phyloP scores from a whole-genome alignment of 92 coral and sea anemone species.

The Micromussa lordhowensis region DNA sequence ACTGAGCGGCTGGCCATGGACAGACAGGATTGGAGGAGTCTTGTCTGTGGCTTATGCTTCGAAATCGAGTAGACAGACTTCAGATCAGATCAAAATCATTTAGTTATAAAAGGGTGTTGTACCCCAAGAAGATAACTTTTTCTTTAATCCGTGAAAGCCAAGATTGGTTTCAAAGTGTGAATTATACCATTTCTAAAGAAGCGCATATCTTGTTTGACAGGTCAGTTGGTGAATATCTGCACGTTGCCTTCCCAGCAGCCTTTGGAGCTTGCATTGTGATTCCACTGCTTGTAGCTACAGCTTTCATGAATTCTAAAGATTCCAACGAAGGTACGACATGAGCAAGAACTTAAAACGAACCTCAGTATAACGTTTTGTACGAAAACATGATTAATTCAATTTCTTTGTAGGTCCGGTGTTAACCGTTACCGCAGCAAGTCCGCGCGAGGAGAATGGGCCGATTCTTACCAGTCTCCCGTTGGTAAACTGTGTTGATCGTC shows the following conservation, averaged over 20 bases:
- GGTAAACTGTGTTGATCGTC: conserved; percentile 17
- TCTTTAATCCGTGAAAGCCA: no score
- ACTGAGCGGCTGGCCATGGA: no score
- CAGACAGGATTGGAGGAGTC: no score
- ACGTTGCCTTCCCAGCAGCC: conserved; percentile 43
- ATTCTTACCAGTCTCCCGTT: conserved; percentile 10
- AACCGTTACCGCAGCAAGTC: conserved; percentile 23
- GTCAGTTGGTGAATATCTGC: conserved; percentile 29
- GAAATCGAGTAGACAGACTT: no score
- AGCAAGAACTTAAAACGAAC: background rate
- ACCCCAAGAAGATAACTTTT: no score
- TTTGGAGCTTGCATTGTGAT: conserved; percentile 24
- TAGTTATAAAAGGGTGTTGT: no score
- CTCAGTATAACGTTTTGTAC: background rate
- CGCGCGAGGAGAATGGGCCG: conserved; percentile 22
- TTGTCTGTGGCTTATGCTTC: no score
- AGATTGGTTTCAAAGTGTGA: no score
- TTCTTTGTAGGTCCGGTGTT: conserved; percentile 10
- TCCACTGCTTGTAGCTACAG: conserved; percentile 37
- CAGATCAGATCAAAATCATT: no score
- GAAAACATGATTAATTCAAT: background rate
- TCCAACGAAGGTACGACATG: conserved; percentile 23
- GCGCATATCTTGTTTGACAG: background rate
- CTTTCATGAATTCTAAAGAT: conserved; percentile 32
- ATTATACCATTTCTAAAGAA: no score